Evolutionary conservation across 2,113 vertebrate genomes (phyloP), one percentile per base, ranked within the genome.

Genomic region (Ophthalmolycus amberensis): DNA sequence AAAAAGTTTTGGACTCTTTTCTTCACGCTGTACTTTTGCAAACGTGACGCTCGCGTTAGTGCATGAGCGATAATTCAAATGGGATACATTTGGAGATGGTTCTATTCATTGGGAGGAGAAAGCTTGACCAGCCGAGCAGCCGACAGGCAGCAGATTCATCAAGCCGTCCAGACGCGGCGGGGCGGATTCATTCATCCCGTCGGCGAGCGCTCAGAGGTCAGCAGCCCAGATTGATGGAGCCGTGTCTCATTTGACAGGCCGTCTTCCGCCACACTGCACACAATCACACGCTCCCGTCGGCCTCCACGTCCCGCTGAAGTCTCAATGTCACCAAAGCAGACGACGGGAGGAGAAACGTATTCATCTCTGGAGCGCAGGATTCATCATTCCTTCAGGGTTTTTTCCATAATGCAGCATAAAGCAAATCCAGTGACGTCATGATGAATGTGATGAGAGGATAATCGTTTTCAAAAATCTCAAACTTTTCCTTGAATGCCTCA

Each of bases 181-280:
- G 4, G 14, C 29, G 77, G 50, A 68, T 85, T 87, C 91, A 90
- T 92, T 88, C 73, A 59, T 86, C 71, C 74, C 42, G 54, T 32
- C 29, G 4, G 59, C 2, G 77, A 74, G 82, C 27, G 52, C 3
- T 20, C 75, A 86, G 78, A 48, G 85, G 90, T 93, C 90, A 81
- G 88, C 79, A 4, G 79, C 71, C 29, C 77, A 90, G 91, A 93
- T 91, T 87, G 91, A 94, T 91, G 86, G 81, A 80, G 89, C 71
- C 81, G 56, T 77, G 93, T 92, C 89, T 93, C 90, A 88, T 93
- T 90, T 91, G 87, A 88, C 85, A 50, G 82, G 82, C 69, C 75
- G 77, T 91, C 94, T 91, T 92, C 88, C 93, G 73, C 77, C 88
- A 88, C 83, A 9, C 71, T 91, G 90, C 83, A 86, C 86, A 88